Conservation (phyloP, 2,113 vertebrate species). For the Grus americana region DNA sequence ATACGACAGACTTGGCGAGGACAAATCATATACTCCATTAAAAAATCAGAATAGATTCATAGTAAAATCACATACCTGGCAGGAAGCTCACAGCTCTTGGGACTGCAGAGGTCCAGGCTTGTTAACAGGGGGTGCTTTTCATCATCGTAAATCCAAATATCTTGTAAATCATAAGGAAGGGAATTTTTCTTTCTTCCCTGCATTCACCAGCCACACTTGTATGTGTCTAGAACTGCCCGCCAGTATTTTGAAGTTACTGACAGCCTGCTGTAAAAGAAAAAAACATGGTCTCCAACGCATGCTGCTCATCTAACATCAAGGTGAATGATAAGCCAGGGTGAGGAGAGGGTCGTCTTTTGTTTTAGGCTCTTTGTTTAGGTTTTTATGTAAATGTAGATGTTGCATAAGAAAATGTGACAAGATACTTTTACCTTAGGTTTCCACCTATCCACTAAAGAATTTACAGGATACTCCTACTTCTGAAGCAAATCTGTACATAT, state of each 20-base stretch:
- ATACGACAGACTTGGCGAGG: neutral
- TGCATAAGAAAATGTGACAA: neutral
- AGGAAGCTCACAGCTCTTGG: neutral
- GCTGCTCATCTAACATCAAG: neutral
- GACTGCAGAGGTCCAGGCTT: neutral
- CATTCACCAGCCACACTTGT: neutral
- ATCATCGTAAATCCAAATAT: neutral
- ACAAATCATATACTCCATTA: neutral
- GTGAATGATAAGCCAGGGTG: neutral
- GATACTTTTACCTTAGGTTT: neutral
- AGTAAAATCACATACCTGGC: neutral
- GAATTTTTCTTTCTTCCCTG: neutral
- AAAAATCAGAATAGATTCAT: neutral
- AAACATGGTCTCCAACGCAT: accelerated
- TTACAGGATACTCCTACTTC: neutral
- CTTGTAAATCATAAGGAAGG: neutral
- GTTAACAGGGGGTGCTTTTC: neutral
- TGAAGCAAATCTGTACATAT: neutral
- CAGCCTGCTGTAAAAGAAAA: neutral
- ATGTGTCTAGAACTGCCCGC: neutral
- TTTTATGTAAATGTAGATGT: neutral
- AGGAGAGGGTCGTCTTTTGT: neutral
- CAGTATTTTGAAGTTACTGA: accelerated
- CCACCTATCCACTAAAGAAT: neutral
- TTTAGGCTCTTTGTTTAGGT: neutral